Conservation (phyloP, 53 echinoderm and acorn worm genomes). For the Arbacia lixula region DNA sequence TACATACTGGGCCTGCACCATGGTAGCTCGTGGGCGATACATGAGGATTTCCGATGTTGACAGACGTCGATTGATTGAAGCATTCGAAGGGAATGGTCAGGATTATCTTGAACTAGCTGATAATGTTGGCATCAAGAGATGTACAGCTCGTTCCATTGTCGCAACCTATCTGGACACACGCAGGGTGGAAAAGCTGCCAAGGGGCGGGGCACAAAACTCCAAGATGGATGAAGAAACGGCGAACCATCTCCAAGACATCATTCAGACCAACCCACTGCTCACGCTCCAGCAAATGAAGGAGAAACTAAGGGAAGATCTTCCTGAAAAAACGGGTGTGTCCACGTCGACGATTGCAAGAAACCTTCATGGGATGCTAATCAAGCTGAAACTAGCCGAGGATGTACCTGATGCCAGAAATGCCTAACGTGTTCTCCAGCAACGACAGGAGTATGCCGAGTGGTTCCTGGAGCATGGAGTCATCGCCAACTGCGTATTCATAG, state of each 20-base stretch:
- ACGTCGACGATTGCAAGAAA: background rate
- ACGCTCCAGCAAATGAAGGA: conserved; percentile 5
- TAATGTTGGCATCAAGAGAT: conserved; percentile 29
- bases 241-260: background rate
- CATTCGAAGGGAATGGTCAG: background rate
- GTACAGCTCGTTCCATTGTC: conserved; percentile 20
- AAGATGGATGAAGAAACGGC: conserved; percentile 5
- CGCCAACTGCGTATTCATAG: conserved; percentile 12
- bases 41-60: background rate
- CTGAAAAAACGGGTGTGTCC: background rate
- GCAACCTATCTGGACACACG: background rate
- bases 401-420: conserved; percentile 57
- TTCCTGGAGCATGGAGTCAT: background rate
- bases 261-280: background rate
- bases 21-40: background rate
- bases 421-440: conserved; percentile 41
- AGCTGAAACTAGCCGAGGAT: conserved; percentile 50
- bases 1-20: background rate
- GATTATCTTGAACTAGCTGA: conserved; percentile 41
- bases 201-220: background rate
- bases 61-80: conserved; percentile 25
- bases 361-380: background rate
- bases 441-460: conserved; percentile 41
- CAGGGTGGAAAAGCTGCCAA: background rate
- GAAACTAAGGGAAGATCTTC: background rate